Percentiles rank a stretch among this genome's conserved stretches.
phyloP scores from a whole-genome alignment of 2,888 invertebrate genomes.

The Drosophila anomalipes region DNA sequence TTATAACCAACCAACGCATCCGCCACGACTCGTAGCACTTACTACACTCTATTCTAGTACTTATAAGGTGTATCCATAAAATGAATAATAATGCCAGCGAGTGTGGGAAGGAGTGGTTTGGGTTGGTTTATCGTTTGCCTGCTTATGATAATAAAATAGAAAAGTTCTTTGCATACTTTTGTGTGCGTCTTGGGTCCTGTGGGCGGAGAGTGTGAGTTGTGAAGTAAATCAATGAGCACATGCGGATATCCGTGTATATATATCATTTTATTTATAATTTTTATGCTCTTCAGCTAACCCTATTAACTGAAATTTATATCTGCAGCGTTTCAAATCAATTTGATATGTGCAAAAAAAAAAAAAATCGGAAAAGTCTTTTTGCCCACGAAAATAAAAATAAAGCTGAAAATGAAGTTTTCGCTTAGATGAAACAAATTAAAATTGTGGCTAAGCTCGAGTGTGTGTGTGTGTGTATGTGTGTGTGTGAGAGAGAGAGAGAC shows the following conservation, averaged over 20 bases:
- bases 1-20: slow-evolving; percentile 81
- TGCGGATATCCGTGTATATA: slow-evolving; percentile 71
- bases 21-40: slow-evolving; percentile 52
- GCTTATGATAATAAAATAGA: slow-evolving; percentile 71
- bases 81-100: slow-evolving; percentile 12
- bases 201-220: not conserved
- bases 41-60: slow-evolving; percentile 5
- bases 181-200: slow-evolving; percentile 7
- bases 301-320: slow-evolving; percentile 13
- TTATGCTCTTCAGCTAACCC: slow-evolving; percentile 10
- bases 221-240: slow-evolving; percentile 59
- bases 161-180: slow-evolving; percentile 61
- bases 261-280: slow-evolving; percentile 60
- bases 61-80: slow-evolving; percentile 58
- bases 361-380: too few relatives aligned
- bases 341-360: slow-evolving; percentile 32
- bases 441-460: slow-evolving; percentile 20
- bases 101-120: not conserved
- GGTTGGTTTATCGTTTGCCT: slow-evolving; percentile 3
- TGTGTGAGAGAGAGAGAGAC: not conserved
- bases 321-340: slow-evolving; percentile 55
- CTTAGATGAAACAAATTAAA: slow-evolving; percentile 78
- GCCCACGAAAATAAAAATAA: slow-evolving; percentile 4
- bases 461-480: too few relatives aligned
- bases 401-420: slow-evolving; percentile 51